Percentiles rank a stretch among this genome's conserved stretches.
Evolutionary conservation across 1,140 invertebrate species (phyloP).

Genomic region (Drosophila tropicalis): DNA sequence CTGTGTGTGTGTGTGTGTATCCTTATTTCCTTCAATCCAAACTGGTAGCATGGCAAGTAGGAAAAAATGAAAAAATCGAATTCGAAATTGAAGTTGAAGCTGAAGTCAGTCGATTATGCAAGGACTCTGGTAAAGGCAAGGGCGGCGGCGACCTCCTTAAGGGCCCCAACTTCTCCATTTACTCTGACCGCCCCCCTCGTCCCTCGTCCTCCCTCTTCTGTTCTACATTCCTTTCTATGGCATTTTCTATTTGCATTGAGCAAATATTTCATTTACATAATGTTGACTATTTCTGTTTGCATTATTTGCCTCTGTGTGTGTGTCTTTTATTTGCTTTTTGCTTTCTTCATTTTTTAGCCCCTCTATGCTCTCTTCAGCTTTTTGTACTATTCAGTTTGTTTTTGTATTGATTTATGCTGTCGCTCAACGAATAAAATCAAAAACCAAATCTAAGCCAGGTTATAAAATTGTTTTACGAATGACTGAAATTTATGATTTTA

Average conservation of each 20-base stretch:
- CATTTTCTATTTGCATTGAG: constrained; percentile 62
- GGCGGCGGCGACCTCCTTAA: constrained; percentile 34
- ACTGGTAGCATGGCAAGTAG: constrained; percentile 4
- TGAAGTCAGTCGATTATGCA: constrained; percentile 65
- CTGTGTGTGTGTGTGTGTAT: constrained; percentile 31
- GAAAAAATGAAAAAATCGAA: constrained; percentile 44
- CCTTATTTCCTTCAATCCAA: constrained; percentile 19
- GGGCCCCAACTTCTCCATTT: not conserved
- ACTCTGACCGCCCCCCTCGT: not conserved
- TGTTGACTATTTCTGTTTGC: constrained; percentile 70
- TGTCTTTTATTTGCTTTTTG: constrained; percentile 9
- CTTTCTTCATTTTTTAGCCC: constrained; percentile 16
- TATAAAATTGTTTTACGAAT: constrained; percentile 34
- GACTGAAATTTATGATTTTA: constrained; percentile 9
- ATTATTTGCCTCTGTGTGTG: constrained; percentile 52
- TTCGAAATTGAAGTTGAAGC: constrained; percentile 50
- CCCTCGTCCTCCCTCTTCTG: constrained; percentile 21
- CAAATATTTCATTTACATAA: constrained; percentile 80
- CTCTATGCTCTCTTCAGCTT: too few relatives aligned
- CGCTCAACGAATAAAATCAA: constrained; percentile 35
- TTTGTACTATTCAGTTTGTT: constrained; percentile 18
- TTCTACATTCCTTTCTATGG: constrained; percentile 51
- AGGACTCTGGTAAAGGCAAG: constrained; percentile 30
- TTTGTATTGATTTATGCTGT: constrained; percentile 63
- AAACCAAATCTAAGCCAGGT: constrained; percentile 20